Evolutionary conservation across 2,888 invertebrate species (phyloP).

Genomic region (Tricholauxania praeusta): DNA sequence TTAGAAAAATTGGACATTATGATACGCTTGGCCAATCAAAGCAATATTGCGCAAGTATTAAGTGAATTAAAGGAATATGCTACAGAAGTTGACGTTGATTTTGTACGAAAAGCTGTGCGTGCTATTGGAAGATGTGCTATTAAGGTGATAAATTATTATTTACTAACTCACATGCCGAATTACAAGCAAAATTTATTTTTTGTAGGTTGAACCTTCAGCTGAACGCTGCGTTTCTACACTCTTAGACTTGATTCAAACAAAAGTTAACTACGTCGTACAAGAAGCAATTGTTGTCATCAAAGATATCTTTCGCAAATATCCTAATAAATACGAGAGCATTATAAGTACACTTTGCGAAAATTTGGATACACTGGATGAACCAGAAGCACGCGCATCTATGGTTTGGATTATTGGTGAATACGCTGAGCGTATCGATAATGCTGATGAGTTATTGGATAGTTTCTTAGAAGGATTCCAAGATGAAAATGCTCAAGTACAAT

Average conservation of each 20-base stretch:
- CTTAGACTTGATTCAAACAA: slow-evolving; percentile 97
- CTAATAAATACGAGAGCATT: slow-evolving; percentile 99
- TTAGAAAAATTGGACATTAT: slow-evolving; percentile 98
- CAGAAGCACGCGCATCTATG: slow-evolving; percentile 99
- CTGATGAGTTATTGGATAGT: slow-evolving; percentile 96
- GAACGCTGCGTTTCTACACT: slow-evolving; percentile 98
- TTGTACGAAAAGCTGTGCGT: slow-evolving; percentile 97
- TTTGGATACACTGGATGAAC: slow-evolving; percentile 97
- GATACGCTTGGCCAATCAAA: slow-evolving; percentile 97
- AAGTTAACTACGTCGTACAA: slow-evolving; percentile 99
- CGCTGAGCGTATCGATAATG: slow-evolving; percentile 99
- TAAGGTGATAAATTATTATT: slow-evolving; percentile 71
- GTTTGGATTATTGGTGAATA: slow-evolving; percentile 97
- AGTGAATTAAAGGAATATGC: slow-evolving; percentile 99
- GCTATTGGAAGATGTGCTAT: slow-evolving; percentile 99
- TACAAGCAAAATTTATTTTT: not conserved
- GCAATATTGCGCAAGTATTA: slow-evolving; percentile 97
- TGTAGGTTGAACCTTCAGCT: slow-evolving; percentile 89
- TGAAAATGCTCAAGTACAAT: slow-evolving; percentile 96
- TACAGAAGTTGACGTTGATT: slow-evolving; percentile 99
- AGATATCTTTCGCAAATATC: slow-evolving; percentile 97
- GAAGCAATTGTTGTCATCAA: slow-evolving; percentile 99
- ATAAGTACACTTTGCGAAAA: slow-evolving; percentile 99
- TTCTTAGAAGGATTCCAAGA: slow-evolving; percentile 98
- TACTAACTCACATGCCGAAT: not conserved